Evolutionary conservation across 2,888 invertebrate species (phyloP), one percentile per base, ranked within the genome.

Genomic region (Ectobius pallidus): DNA sequence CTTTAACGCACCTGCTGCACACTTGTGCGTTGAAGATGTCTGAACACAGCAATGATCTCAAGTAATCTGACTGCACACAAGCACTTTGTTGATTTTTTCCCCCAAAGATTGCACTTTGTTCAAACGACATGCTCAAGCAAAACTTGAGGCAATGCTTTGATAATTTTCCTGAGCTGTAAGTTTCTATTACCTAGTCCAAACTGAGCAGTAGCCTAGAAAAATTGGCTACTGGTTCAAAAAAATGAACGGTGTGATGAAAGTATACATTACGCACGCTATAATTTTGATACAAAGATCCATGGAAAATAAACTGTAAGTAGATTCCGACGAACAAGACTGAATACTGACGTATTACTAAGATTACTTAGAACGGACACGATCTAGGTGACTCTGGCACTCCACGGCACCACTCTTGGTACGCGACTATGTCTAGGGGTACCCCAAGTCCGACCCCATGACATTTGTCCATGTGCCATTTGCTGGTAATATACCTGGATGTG

Each of bases 151-250:
- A 7, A 18, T 9, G 4, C 25, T 22, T 25, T 9, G 11, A 14
- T 20, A 20, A 14, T 22, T 52, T 20, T 7, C 7, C 25, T 52
- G 22, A 52, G 52, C 52, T 52, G n/a, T 46, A 14, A n/a, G 6
- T 30, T 30, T 58, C 27, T 58, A 30, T 58, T 58, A n/a, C 58
- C 32, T 58, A 32, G 58, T 58, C 58, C 58, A 58, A 58, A 58
- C 30, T 58, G 22, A n/a, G 30, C 27, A n/a, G 2, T 30, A 25
- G 58, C 30, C 30, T 22, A 30, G 14, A 30, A 58, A 58, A 30
- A 58, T 30, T 58, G 20, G 16, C 52, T 52, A 14, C 25, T 52
- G 25, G 6, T 52, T 25, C 7, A 20, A 52, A 34, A 46, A 22
- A 52, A 52, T 22, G 7, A 52, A 52, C 52, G 14, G 52, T 25